A percentile compares a stretch with the other conserved stretches of the same genome.
Conservation (phyloP, 1,140 invertebrate species). For the Reticulitermes speratus region DNA sequence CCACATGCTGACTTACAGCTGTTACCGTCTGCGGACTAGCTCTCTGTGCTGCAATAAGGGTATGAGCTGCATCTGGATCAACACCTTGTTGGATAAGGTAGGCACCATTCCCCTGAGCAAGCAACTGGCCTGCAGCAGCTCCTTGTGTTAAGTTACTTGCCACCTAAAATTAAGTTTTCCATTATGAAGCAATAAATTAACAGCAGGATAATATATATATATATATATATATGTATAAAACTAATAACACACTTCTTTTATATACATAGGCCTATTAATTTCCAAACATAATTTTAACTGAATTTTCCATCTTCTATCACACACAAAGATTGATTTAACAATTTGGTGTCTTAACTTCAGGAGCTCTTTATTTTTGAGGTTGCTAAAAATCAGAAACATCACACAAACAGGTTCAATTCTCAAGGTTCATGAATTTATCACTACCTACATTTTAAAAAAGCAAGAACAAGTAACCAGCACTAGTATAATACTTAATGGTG, state of each 20-base stretch:
- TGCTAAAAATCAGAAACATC: no score
- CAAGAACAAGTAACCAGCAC: no score
- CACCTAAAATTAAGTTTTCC: slow-evolving; percentile 30
- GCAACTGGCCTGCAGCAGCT: slow-evolving; percentile 44
- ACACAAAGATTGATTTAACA: no score
- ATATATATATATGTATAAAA: no score
- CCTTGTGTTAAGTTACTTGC: slow-evolving; percentile 35
- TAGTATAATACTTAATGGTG: no score
- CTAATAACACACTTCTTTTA: no score
- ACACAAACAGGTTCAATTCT: background rate
- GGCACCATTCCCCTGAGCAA: slow-evolving; percentile 52
- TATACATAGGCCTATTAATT: no score
- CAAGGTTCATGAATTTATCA: background rate
- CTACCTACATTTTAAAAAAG: background rate
- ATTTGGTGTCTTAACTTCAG: no score
- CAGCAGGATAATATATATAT: background rate
- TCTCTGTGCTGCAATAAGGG: slow-evolving; percentile 59
- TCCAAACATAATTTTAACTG: no score
- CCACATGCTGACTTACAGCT: slow-evolving; percentile 35
- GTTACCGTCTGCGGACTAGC: slow-evolving; percentile 74
- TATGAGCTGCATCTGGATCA: slow-evolving; percentile 52
- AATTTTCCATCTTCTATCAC: background rate
- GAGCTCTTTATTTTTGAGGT: no score
- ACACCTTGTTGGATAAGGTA: slow-evolving; percentile 67
- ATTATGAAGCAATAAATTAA: background rate